Conservation (phyloP, 1,140 invertebrate genomes). For the Prorops nasuta region DNA sequence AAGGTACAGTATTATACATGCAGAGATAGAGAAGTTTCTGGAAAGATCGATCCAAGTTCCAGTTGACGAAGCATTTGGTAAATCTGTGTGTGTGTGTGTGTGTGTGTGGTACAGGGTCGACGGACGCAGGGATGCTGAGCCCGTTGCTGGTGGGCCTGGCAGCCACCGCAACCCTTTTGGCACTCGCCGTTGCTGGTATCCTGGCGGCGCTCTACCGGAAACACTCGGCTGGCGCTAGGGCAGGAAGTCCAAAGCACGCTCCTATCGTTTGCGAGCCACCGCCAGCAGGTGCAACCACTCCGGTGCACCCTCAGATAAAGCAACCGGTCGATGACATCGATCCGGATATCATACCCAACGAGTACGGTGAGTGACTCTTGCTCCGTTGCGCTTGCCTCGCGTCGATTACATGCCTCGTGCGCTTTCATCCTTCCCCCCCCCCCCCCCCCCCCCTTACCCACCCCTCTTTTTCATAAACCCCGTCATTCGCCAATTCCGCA, state of each 20-base stretch:
- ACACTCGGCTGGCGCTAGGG: constrained; percentile 54
- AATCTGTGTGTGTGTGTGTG: constrained; percentile 30
- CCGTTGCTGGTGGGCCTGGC: constrained; percentile 71
- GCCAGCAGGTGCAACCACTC: constrained; percentile 56
- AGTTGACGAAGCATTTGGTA: constrained; percentile 32
- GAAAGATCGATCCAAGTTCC: constrained; percentile 24
- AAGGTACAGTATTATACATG: too few relatives aligned
- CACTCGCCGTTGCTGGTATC: constrained; percentile 70
- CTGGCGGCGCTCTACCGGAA: constrained; percentile 68
- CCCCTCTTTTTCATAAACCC: too few relatives aligned
- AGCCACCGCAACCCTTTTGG: constrained; percentile 68
- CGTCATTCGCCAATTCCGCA: too few relatives aligned
- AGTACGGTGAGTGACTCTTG: constrained; percentile 73
- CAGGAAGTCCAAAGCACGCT: constrained; percentile 64
- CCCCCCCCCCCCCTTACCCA: too few relatives aligned
- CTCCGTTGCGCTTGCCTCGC: too few relatives aligned
- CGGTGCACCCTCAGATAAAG: constrained; percentile 44
- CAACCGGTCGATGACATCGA: constrained; percentile 63
- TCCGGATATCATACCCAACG: constrained; percentile 81
- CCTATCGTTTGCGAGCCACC: constrained; percentile 60
- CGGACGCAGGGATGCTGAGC: constrained; percentile 58
- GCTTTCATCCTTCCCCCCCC: too few relatives aligned
- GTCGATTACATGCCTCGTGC: too few relatives aligned
- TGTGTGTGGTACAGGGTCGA: too few relatives aligned
- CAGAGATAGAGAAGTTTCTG: constrained; percentile 4